Evolutionary conservation across 2,113 vertebrate species (phyloP), one percentile per base, ranked within the genome.

Genomic region (Cyanoramphus novaezelandiae): DNA sequence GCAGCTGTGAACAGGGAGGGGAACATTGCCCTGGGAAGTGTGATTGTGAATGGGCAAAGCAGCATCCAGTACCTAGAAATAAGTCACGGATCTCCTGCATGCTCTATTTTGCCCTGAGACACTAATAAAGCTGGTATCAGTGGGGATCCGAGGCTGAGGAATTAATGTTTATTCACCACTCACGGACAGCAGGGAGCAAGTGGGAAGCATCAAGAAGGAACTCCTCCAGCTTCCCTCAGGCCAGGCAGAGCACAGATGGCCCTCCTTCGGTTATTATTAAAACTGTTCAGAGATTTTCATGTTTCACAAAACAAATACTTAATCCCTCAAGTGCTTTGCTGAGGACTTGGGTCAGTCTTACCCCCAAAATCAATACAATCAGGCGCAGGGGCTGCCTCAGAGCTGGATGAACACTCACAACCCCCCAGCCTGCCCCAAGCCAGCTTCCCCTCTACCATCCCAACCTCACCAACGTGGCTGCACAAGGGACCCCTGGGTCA

Each of bases 391-490:
- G 52, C 68, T 90, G 71, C 23, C 59, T 60, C 71, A 90, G 82
- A 77, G 29, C 47, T 53, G 53, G 37, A 69, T 0, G 2, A 52
- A 88, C 25, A 59, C 18, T 77, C 64, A 49, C 0, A 2, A 16
- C 21, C 31, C 12, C 35, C 23, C 82, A 64, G 41, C 10, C 49
- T 15, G 24, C 50, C 52, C 49, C 50, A 46, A n/a, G n/a, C 62
- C 69, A 69, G 43, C 33, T 17, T 88, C 37, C 65, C 50, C 31
- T 87, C 52, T 28, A 3, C 15, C 3, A 0, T 37, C 60, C 39
- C 29, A 68, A 8, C 31, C 68, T 79, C 23, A 0, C 74, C 2
- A 0, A 25, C 0, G 2, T 4, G 3, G 71, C 75, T 60, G 33
- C 4, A 2, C 2, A 1, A 1, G 2, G 57, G 31, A 63, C 29